These are phyloP conservation scores for Acanthosepion pharaonis DNA, from an alignment of 2,888 invertebrate genomes.

Conservation along the genomic window DNA sequence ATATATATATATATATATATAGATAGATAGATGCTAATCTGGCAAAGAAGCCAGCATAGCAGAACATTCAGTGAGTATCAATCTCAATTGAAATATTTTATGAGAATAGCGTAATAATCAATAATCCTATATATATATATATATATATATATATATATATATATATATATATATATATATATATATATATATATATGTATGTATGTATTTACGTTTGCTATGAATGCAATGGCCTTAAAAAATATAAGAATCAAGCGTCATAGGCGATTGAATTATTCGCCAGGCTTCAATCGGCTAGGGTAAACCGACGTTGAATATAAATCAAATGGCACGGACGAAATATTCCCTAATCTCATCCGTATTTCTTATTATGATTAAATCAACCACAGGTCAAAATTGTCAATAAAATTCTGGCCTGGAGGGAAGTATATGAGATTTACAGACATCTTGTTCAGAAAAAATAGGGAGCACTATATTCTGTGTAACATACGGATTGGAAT, in stretches of 20 bases:
- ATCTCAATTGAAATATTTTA: too few species aligned
- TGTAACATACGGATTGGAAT: background rate
- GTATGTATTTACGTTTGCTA: background rate
- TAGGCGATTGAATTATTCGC: background rate
- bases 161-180: too few species aligned
- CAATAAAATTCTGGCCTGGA: background rate
- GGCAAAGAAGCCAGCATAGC: too few species aligned
- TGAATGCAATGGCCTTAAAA: background rate
- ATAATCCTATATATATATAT: background rate
- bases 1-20: too few species aligned
- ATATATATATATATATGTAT: background rate
- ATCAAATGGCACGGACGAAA: background rate
- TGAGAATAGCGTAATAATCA: background rate
- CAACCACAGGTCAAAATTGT: background rate
- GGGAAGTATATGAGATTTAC: background rate
- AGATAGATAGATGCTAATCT: too few species aligned
- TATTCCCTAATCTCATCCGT: background rate
- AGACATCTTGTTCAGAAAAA: background rate
- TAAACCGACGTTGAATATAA: background rate
- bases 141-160: background rate
- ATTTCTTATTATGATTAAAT: constrained; percentile 33
- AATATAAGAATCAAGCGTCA: background rate
- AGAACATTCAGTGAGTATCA: too few species aligned
- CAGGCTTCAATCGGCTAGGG: background rate
- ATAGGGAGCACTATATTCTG: background rate